Evolutionary conservation across 2,888 invertebrate species (phyloP), one percentile per base, ranked within the genome.

Genomic region (Pachydiplax longipennis): DNA sequence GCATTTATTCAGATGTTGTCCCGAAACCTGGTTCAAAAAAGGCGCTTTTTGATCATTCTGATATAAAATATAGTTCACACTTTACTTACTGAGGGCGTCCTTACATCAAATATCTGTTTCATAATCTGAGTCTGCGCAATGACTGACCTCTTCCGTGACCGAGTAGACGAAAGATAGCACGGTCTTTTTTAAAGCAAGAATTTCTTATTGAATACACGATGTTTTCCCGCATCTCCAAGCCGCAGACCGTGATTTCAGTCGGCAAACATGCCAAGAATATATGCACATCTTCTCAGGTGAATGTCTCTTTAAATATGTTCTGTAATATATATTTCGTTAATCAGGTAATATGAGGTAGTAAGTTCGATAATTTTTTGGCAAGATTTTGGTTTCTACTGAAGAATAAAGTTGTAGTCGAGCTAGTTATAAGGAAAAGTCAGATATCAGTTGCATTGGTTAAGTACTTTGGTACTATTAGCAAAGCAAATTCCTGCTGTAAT

Each of bases 201-300:
- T 22, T 15, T 61, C 25, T 12, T 4, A 40, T 1, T 37, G 18
- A n/a, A 61, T 37, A 81, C 25, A 92, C 95, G 94, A 92, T 96
- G 96, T 96, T 96, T 93, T 96, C 96, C 92, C 95, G 96, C 94
- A 93, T 95, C 91, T 93, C 96, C 91, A 96, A 95, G 93, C 96
- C 96, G 92, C 92, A 92, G 48, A 91, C 91, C 31, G 94, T 95
- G 92, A 94, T 94, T 92, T 53, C 90, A 61, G 80, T 92, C 25
- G 94, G 95, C 93, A 95, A 95, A 94, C 95, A 95, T 92, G 94
- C 94, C 92, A 95, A 96, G 93, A 95, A 94, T 93, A 95, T 96
- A 93, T 95, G 95, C 92, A 95, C 95, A 91, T 94, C 94, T 92
- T 94, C 95, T 91, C 95, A 95, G 95, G 96, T 96, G 94, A 93